These are phyloP conservation scores for Gymnosoma rotundatum DNA, from an alignment of 2,888 invertebrate genomes.

Conservation along the genomic window DNA sequence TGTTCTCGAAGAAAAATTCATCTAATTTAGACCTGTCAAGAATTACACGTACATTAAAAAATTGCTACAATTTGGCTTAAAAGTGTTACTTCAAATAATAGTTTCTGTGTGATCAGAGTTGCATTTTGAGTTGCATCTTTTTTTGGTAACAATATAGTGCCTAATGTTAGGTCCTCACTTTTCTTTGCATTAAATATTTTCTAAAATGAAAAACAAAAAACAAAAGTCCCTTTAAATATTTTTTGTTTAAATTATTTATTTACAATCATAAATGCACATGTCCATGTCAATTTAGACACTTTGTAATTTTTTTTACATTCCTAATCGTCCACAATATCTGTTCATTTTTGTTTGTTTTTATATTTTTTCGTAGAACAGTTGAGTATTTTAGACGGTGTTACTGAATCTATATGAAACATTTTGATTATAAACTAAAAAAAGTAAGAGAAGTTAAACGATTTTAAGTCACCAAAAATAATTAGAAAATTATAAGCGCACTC, in stretches of 20 bases:
- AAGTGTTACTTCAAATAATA: too few relatives aligned
- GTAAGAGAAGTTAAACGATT: too few relatives aligned
- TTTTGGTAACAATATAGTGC: too few relatives aligned
- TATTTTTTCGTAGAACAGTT: conserved; percentile 4
- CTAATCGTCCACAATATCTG: conserved; percentile 27
- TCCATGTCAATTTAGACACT: conserved; percentile 52
- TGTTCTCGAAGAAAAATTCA: too few relatives aligned
- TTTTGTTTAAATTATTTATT: conserved; percentile 35
- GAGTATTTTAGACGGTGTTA: conserved; percentile 26
- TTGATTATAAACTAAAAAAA: conserved; percentile 17
- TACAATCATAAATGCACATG: conserved; percentile 46
- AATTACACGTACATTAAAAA: too few relatives aligned
- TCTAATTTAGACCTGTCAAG: too few relatives aligned
- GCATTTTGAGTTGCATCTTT: too few relatives aligned
- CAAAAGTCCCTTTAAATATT: conserved; percentile 7
- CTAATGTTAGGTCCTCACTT: neutral
- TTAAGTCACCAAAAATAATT: too few relatives aligned
- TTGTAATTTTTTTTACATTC: conserved; percentile 9
- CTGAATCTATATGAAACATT: conserved; percentile 39
- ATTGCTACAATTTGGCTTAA: too few relatives aligned
- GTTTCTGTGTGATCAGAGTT: too few relatives aligned
- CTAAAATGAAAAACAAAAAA: neutral
- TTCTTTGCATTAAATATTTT: neutral
- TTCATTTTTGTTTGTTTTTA: conserved; percentile 14
- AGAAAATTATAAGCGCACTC: too few relatives aligned